Evolutionary conservation across 2,797 vertebrate genomes (phyloP).

Genomic region (Coilia nasus): DNA sequence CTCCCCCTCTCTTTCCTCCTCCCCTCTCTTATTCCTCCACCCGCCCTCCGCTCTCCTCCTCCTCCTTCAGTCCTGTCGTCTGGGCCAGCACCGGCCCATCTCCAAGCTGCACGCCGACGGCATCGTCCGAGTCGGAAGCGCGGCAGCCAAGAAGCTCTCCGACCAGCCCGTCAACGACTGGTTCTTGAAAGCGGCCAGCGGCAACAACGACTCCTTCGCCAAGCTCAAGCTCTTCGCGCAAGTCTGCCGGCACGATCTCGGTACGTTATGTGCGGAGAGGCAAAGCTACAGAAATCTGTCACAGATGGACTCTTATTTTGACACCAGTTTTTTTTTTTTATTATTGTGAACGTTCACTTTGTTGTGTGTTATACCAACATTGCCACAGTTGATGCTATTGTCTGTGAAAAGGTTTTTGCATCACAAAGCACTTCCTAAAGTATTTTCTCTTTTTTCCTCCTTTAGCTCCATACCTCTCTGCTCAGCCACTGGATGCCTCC

Average conservation of each 20-base stretch:
- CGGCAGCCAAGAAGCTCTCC: conserved; percentile 84
- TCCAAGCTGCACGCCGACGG: conserved; percentile 93
- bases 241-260: conserved; percentile 96
- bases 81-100: conserved; percentile 97
- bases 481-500: conserved; percentile 91
- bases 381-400: background rate
- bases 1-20: background rate
- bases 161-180: conserved; percentile 94
- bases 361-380: too few species aligned
- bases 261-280: conserved; percentile 66
- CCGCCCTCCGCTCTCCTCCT: background rate
- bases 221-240: conserved; percentile 98
- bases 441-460: background rate
- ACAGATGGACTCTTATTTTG: too few species aligned
- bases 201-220: conserved; percentile 89
- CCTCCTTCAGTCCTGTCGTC: conserved; percentile 85
- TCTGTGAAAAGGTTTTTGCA: background rate
- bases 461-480: conserved; percentile 93
- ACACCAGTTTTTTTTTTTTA: too few species aligned
- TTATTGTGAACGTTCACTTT: too few species aligned
- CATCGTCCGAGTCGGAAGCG: conserved; percentile 89
- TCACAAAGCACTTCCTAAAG: background rate
- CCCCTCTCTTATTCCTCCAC: background rate
- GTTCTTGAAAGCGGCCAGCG: conserved; percentile 90
- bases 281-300: too few species aligned